Percentiles rank a stretch among this genome's conserved stretches.
Evolutionary conservation across 2,797 vertebrate genomes (phyloP).

Genomic region (Fratercula arctica): DNA sequence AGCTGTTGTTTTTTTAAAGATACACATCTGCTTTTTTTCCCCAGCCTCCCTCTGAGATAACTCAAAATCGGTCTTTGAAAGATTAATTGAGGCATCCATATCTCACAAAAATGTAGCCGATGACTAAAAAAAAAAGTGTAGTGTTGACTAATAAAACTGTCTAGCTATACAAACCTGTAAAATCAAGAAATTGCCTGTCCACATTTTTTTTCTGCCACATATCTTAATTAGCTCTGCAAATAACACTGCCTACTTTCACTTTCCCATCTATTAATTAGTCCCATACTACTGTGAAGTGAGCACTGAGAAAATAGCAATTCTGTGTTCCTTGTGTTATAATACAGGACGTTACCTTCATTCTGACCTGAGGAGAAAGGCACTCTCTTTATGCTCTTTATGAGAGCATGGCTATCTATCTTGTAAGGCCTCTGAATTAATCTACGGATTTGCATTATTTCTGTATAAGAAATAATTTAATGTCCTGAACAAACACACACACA

Average conservation of each 20-base stretch:
- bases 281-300: not conserved
- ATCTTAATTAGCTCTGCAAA: constrained; percentile 45
- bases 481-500: not conserved
- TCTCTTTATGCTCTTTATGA: not conserved
- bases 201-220: constrained; percentile 9
- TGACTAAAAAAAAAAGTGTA: not conserved
- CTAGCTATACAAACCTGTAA: constrained; percentile 30
- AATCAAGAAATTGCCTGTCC: constrained; percentile 43
- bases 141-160: constrained; percentile 44
- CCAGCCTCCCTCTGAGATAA: not conserved
- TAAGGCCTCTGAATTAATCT: not conserved
- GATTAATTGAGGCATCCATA: constrained; percentile 24
- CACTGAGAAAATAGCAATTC: not conserved
- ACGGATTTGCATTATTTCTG: not conserved
- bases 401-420: not conserved
- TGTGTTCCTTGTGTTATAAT: not conserved
- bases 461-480: not conserved
- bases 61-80: constrained; percentile 48
- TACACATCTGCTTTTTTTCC: not conserved
- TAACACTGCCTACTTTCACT: not conserved
- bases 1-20: constrained; percentile 8
- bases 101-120: not conserved
- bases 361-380: not conserved
- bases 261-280: constrained; percentile 28
- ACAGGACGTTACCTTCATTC: not conserved